Evolutionary conservation across 1,140 invertebrate species (phyloP).

Genomic region (Laupala kohalensis): DNA sequence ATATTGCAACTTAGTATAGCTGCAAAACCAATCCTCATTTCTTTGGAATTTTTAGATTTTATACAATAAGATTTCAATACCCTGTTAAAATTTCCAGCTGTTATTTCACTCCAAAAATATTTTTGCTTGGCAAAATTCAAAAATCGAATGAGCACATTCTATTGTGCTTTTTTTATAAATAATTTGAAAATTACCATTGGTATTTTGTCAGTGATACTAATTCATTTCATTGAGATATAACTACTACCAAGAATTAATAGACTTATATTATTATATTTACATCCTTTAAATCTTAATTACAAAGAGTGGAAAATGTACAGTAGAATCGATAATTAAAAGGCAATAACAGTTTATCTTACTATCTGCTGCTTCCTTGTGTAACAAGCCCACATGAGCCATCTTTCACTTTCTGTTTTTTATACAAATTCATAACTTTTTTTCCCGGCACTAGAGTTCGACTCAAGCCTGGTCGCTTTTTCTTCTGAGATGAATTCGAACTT

Average conservation of each 20-base stretch:
- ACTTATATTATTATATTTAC: not conserved
- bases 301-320: not conserved
- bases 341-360: not conserved
- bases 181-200: too few species aligned
- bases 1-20: too few species aligned
- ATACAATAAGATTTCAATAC: too few species aligned
- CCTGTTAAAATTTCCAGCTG: too few species aligned
- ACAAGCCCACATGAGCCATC: conserved; percentile 29
- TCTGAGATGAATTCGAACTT: conserved; percentile 21
- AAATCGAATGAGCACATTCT: too few species aligned
- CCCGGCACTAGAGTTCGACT: conserved; percentile 62
- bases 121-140: too few species aligned
- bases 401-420: conserved; percentile 43
- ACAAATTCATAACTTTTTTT: conserved; percentile 72
- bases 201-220: too few species aligned
- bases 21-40: too few species aligned
- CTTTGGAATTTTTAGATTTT: too few species aligned
- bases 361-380: conserved; percentile 11
- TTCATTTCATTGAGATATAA: too few species aligned
- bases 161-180: too few species aligned
- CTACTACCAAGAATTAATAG: not conserved
- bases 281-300: not conserved
- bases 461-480: conserved; percentile 65
- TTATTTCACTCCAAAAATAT: too few species aligned
- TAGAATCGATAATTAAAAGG: not conserved